Base-by-base conservation (phyloP, 2,797 vertebrate species). In the Spinus olivaceus region DNA sequence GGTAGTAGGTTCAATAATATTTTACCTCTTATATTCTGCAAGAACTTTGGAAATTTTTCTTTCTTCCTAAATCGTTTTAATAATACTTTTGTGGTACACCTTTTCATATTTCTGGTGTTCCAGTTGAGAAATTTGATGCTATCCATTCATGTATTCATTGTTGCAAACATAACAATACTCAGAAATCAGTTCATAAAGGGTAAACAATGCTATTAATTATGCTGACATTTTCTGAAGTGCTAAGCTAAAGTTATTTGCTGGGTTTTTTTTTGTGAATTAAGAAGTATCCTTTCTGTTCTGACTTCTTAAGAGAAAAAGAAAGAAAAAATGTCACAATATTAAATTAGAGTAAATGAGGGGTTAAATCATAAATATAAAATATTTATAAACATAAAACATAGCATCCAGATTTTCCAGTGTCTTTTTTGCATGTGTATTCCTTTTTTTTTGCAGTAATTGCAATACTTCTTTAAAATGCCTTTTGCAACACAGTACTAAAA, bases 71-170 rank as follows among this genome's bases (percentile, higher is more conserved):
- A 41, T 47, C 0, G 28, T 84, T 73, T 24, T 54, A 64, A 33
- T 81, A 33, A 67, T 37, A 53, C 18, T 57, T 70, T 35, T 69
- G 3, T 72, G 9, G 23, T 56, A 15, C 15, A 60, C 21, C 13
- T 88, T 59, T 63, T 84, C 73, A 17, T 92, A 78, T 33, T 81
- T 94, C 9, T 66, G 14, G 14, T 71, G 28, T 21, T 98, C 91
- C 80, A 98, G 56, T 14, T 98, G 97, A 44, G 98, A 97, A 74
- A 98, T 92, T 46, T 97, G 50, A 98, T 95, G 15, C 96, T 94
- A 88, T 97, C 97, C 83, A 98, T 90, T 44, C 97, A 97, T 73
- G 14, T 22, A 49, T 41, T 97, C 97, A 83, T 97, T 94, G 49
- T 97, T 92, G 20, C 91, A 90, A 0, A 97, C 88, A 76, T 97